phyloP scores from a whole-genome alignment of 2,113 vertebrate genomes.

The Empidonax alnorum region DNA sequence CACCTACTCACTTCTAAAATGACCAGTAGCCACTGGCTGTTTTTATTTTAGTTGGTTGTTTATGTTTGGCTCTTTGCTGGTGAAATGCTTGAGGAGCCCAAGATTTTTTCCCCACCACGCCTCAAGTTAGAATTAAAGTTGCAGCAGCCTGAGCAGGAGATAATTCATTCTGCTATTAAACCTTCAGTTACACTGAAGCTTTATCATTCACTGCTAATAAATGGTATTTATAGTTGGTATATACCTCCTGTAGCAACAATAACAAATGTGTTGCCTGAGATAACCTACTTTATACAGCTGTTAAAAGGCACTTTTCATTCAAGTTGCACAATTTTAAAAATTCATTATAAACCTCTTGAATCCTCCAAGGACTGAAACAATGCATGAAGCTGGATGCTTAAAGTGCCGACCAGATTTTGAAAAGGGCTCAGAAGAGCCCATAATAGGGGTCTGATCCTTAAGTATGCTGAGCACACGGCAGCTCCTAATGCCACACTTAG shows the following conservation, averaged over 20 bases:
- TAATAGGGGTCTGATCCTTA: constrained; percentile 1
- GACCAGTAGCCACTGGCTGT: neutral
- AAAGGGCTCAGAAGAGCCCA: constrained; percentile 14
- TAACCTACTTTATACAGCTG: constrained; percentile 63
- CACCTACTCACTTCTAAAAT: neutral
- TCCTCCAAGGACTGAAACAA: constrained; percentile 60
- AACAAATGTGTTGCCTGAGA: constrained; percentile 68
- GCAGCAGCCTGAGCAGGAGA: constrained; percentile 56
- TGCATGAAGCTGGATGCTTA: neutral
- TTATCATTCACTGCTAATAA: constrained; percentile 66
- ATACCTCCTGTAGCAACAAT: constrained; percentile 69
- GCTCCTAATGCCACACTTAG: constrained; percentile 25
- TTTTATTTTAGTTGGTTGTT: constrained; percentile 19
- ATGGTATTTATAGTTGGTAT: constrained; percentile 58
- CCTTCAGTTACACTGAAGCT: constrained; percentile 60
- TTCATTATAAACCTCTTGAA: constrained; percentile 60
- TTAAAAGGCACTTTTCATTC: constrained; percentile 56
- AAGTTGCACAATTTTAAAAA: constrained; percentile 58
- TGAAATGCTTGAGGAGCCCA: neutral
- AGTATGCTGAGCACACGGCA: constrained; percentile 41
- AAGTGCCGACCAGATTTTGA: constrained; percentile 23
- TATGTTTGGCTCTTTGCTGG: neutral
- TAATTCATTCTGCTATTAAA: constrained; percentile 72
- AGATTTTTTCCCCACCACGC: neutral
- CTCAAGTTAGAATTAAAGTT: constrained; percentile 69